Percentiles rank a stretch among this genome's conserved stretches.
Evolutionary conservation across 2,888 invertebrate genomes (phyloP).

Genomic region (Platerodrilus igneus): DNA sequence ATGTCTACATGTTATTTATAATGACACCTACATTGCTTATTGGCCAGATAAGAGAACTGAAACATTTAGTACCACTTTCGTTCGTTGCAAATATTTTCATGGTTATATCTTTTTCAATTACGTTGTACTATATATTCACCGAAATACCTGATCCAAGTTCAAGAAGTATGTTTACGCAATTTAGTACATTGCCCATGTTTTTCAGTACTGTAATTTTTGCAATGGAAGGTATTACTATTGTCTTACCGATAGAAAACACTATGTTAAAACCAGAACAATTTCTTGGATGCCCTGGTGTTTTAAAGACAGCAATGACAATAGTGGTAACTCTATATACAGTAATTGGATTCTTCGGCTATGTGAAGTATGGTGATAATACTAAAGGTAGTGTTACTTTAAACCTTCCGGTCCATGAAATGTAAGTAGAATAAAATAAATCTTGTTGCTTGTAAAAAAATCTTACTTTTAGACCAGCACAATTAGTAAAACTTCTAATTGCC

Average conservation of each 20-base stretch:
- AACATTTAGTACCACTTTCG: slow-evolving; percentile 84
- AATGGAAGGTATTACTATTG: slow-evolving; percentile 92
- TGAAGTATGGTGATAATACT: slow-evolving; percentile 72
- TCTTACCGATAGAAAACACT: slow-evolving; percentile 90
- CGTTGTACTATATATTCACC: slow-evolving; percentile 76
- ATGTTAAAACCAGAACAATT: slow-evolving; percentile 81
- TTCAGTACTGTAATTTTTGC: slow-evolving; percentile 95
- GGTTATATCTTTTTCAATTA: slow-evolving; percentile 67
- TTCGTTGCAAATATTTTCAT: slow-evolving; percentile 80
- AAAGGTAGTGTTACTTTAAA: slow-evolving; percentile 79
- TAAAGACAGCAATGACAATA: slow-evolving; percentile 81
- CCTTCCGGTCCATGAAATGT: slow-evolving; percentile 64
- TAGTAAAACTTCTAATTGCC: slow-evolving; percentile 80
- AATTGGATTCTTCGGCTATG: slow-evolving; percentile 88
- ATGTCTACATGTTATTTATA: slow-evolving; percentile 63
- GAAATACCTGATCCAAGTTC: slow-evolving; percentile 49
- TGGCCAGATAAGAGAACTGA: slow-evolving; percentile 72
- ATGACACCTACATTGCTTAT: slow-evolving; percentile 66
- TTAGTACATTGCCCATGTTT: slow-evolving; percentile 73
- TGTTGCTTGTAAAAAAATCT: too few species aligned
- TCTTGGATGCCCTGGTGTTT: slow-evolving; percentile 76
- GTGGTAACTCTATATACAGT: slow-evolving; percentile 75
- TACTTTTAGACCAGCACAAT: slow-evolving; percentile 63
- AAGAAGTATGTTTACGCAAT: slow-evolving; percentile 52
- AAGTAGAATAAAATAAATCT: slow-evolving; percentile 40